Evolutionary conservation across 2,113 vertebrate genomes (phyloP).

Genomic region (Xiphorhynchus elegans): DNA sequence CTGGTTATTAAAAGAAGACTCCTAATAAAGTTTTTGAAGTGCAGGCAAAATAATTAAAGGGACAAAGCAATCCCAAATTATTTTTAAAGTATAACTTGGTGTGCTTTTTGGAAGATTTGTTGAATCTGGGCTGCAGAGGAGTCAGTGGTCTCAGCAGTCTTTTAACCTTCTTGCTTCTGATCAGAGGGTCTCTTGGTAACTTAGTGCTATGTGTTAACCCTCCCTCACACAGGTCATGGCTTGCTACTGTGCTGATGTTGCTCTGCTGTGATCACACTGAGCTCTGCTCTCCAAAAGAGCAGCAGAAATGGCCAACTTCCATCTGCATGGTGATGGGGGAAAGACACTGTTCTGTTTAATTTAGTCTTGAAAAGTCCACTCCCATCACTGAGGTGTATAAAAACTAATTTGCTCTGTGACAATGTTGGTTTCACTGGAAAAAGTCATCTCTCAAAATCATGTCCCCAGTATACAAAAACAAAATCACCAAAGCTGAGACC

Average conservation of each 20-base stretch:
- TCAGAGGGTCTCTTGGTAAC: neutral
- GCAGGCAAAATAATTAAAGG: neutral
- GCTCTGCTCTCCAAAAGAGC: neutral
- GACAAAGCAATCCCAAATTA: neutral
- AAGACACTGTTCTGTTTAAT: neutral
- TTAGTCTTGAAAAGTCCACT: neutral
- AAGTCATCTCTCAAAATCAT: neutral
- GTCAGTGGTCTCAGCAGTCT: neutral
- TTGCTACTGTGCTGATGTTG: neutral
- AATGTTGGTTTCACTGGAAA: neutral
- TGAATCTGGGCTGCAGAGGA: neutral
- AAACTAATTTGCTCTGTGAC: neutral
- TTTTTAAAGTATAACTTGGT: neutral
- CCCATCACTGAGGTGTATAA: neutral
- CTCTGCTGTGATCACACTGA: neutral
- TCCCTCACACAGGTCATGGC: neutral
- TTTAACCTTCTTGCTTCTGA: neutral
- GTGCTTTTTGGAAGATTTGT: neutral
- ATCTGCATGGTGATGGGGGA: neutral
- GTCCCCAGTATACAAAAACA: neutral
- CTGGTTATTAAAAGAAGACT: neutral
- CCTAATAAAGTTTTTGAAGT: neutral
- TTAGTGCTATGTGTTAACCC: neutral
- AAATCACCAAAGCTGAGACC: neutral
- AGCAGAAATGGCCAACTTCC: neutral